phyloP scores from a whole-genome alignment of 2,797 vertebrate species.

The Characodon lateralis region DNA sequence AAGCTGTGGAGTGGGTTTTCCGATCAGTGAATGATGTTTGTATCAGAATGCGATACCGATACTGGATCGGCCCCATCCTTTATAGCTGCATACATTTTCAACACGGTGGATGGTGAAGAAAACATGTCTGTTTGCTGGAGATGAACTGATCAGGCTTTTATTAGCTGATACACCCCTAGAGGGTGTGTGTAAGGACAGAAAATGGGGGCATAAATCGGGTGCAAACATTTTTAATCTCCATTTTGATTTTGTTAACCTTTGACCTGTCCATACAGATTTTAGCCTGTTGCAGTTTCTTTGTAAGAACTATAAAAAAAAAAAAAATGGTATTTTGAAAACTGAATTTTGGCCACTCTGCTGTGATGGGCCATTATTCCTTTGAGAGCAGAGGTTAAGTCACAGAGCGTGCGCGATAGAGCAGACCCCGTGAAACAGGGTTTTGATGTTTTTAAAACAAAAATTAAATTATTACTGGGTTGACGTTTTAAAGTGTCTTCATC shows the following conservation, averaged over 20 bases:
- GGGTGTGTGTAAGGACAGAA: not conserved
- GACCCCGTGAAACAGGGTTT: not conserved
- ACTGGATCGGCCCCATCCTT: too few species aligned
- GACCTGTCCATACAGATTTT: not conserved
- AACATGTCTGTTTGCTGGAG: not conserved
- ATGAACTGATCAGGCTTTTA: not conserved
- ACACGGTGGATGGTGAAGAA: not conserved
- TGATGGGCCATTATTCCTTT: not conserved
- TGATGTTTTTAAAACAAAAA: not conserved
- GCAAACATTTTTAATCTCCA: not conserved
- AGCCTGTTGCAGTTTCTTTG: not conserved
- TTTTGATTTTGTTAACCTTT: not conserved
- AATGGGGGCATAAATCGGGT: not conserved
- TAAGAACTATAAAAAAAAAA: not conserved
- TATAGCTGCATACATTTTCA: not conserved
- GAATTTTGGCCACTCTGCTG: not conserved
- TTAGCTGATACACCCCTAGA: not conserved
- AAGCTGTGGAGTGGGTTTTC: too few species aligned
- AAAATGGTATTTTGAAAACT: not conserved
- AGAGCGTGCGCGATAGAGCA: not conserved
- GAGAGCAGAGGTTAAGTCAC: not conserved
- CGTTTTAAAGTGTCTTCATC: not conserved
- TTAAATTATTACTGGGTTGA: not conserved
- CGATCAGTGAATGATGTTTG: too few species aligned
- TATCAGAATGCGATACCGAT: too few species aligned